Base-by-base conservation (phyloP, 2,797 vertebrate species). In the Kryptolebias ocellatus region DNA sequence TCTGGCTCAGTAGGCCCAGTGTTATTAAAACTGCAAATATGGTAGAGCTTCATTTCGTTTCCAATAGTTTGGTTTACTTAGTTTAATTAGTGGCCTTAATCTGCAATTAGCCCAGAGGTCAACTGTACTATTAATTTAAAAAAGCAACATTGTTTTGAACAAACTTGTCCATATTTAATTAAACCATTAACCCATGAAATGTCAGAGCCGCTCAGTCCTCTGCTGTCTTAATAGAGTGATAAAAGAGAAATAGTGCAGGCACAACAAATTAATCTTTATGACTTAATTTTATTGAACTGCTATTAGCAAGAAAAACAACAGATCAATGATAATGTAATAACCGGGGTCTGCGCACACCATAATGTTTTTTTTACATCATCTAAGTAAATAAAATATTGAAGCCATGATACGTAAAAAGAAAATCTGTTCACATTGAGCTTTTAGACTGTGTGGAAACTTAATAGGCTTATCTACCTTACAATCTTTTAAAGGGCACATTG, bases 21-120 rank as follows among this genome's bases (percentile, higher is more conserved):
- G 78, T 82, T 85, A 87, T 88, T 88, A 89, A 86, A 87, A 88
- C 89, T 82, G 69, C 64, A 87, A 88, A 90, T 71, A 85, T 79
- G 83, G 70, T 51, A 20, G 39, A 82, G 85, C 85, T 88, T 87
- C 78, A 84, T 83, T 89, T 84, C 89, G 78, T 91, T 93, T 93
- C 90, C 90, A 90, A 90, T 88, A 85, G 81, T 87, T 85, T 64
- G 78, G 78, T 88, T 92, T 90, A 80, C 89, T 92, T 88, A 87
- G 92, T 92, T 93, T 93, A 94, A 94, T 95, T 92, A 92, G 86
- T 80, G 76, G 79, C 73, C 82, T 76, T 94, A 93, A 95, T 94
- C 93, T 91, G 89, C 85, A 94, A 93, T 93, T 94, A 93, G 89
- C 92, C 88, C 69, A 68, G 86, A 93, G 91, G 91, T 95, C 91